phyloP scores from a whole-genome alignment of 1,140 invertebrate species.

The Zaprionus ghesquierei region DNA sequence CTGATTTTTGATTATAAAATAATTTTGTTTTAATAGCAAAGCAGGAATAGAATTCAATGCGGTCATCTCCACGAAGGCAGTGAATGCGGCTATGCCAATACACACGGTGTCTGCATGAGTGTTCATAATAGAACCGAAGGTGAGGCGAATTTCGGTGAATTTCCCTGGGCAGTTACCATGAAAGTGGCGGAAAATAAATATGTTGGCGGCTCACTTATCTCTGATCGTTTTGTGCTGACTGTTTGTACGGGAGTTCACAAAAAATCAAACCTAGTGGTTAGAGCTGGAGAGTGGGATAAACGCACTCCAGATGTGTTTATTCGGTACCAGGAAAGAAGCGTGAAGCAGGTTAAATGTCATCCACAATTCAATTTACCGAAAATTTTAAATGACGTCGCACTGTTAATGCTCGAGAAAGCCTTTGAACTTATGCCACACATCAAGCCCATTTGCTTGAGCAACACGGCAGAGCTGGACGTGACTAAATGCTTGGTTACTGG shows the following conservation, averaged over 20 bases:
- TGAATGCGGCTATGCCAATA: not conserved
- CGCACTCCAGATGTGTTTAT: not conserved
- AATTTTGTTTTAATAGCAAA: not conserved
- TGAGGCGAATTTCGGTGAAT: conserved; percentile 21
- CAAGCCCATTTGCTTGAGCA: not conserved
- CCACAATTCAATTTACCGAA: not conserved
- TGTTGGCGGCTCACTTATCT: conserved; percentile 7
- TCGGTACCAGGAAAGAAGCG: not conserved
- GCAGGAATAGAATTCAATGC: not conserved
- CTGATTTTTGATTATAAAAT: too few relatives aligned
- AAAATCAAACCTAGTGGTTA: not conserved
- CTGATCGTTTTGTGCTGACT: conserved; percentile 9
- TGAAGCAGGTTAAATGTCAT: not conserved
- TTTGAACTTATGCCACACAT: conserved; percentile 8
- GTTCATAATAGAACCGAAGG: not conserved
- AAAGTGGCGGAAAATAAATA: not conserved
- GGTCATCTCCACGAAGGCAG: not conserved
- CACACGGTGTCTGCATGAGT: conserved; percentile 5
- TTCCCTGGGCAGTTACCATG: conserved; percentile 28
- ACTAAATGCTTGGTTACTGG: conserved; percentile 11
- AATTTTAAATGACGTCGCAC: not conserved
- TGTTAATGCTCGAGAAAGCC: not conserved
- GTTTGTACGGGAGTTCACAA: not conserved
- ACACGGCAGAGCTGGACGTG: not conserved
- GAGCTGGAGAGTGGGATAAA: conserved; percentile 46